Percentiles rank a stretch among this genome's conserved stretches.
Evolutionary conservation across 2,797 vertebrate genomes (phyloP).

Genomic region (Trematomus bernacchii): DNA sequence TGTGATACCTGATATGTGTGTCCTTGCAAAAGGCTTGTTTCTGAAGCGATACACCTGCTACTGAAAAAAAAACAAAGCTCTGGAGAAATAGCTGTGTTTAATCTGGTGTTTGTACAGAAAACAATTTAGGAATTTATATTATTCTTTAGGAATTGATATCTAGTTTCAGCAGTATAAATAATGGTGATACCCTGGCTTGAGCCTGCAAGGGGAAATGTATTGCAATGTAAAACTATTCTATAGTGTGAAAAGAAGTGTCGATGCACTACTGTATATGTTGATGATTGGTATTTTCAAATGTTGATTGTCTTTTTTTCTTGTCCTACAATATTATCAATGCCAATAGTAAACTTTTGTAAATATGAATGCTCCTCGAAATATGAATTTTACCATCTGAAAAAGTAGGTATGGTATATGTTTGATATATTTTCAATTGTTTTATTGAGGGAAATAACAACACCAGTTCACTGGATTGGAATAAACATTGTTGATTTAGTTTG

Average conservation of each 20-base stretch:
- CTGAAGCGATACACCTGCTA: constrained; percentile 66
- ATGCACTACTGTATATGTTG: neutral
- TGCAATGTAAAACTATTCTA: neutral
- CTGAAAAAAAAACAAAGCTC: constrained; percentile 25
- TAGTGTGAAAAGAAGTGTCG: neutral
- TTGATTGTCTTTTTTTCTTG: neutral
- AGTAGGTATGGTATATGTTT: neutral
- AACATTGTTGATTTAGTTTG: too few species aligned
- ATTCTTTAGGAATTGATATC: constrained; percentile 23
- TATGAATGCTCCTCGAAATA: neutral
- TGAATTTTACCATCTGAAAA: neutral
- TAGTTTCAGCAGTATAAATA: neutral
- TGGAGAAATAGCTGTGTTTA: constrained; percentile 21
- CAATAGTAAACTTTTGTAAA: neutral
- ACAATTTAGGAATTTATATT: constrained; percentile 36
- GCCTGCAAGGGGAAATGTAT: neutral
- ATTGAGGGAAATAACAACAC: too few species aligned
- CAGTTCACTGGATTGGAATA: too few species aligned
- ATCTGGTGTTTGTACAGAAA: constrained; percentile 55
- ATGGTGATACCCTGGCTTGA: neutral
- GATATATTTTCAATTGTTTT: too few species aligned
- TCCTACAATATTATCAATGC: neutral
- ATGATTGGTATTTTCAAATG: neutral
- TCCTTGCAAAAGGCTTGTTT: constrained; percentile 36
- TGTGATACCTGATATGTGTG: constrained; percentile 54